Conservation (phyloP, 1,140 invertebrate species). For the Achatina immaculata region DNA sequence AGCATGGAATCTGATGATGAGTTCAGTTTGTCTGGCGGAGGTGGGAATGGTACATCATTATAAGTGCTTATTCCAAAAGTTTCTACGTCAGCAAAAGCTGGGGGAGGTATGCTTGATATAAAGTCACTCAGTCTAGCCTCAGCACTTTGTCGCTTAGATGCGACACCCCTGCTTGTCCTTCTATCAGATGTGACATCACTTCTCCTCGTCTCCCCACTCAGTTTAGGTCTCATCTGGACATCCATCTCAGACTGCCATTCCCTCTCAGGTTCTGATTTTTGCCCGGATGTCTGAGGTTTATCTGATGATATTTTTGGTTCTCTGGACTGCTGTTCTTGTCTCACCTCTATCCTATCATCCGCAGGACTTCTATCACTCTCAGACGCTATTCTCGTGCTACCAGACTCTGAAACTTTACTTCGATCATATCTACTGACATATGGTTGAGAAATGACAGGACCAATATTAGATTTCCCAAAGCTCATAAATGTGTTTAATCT, state of each 20-base stretch:
- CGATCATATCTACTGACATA: not conserved
- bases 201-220: not conserved
- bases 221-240: not conserved
- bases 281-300: not conserved
- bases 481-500: not conserved
- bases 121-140: not conserved
- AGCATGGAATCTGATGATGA: not conserved
- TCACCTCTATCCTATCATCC: not conserved
- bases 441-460: not conserved
- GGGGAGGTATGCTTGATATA: not conserved
- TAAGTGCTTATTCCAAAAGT: not conserved
- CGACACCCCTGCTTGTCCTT: not conserved
- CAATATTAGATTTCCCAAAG: not conserved
- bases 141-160: not conserved
- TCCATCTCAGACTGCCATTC: not conserved
- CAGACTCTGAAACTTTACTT: not conserved
- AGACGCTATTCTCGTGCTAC: not conserved
- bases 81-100: not conserved
- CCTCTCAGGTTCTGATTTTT: not conserved
- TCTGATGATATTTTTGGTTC: not conserved
- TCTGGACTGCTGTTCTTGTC: not conserved
- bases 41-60: not conserved
- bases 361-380: not conserved
- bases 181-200: not conserved
- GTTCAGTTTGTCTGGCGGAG: not conserved